phyloP scores from a whole-genome alignment of 1,140 invertebrate genomes.

The Globodera ellingtonae region DNA sequence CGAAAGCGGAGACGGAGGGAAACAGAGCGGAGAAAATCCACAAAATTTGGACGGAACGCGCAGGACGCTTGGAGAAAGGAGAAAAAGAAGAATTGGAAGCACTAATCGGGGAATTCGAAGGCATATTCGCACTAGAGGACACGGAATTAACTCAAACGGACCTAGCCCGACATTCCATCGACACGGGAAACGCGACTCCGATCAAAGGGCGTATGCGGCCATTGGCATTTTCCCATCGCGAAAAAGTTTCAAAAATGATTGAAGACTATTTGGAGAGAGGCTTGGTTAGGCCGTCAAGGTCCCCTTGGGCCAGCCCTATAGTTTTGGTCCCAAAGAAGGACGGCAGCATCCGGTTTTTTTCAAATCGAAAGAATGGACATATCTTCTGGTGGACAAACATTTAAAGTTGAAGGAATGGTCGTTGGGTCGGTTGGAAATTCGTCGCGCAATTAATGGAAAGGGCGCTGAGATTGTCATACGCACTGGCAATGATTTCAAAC shows the following conservation, averaged over 20 bases:
- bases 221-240: conserved; percentile 11
- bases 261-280: conserved; percentile 22
- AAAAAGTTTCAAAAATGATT: conserved; percentile 22
- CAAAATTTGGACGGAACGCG: neutral
- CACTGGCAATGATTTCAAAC: no score
- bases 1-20: no score
- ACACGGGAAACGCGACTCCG: neutral
- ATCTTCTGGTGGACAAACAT: no score
- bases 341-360: conserved; percentile 65
- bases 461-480: no score
- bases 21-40: neutral
- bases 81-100: neutral
- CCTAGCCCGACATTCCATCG: neutral
- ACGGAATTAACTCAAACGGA: conserved; percentile 7
- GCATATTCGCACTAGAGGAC: conserved; percentile 5
- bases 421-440: no score
- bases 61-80: neutral
- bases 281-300: no score
- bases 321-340: conserved; percentile 70
- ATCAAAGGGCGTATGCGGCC: neutral
- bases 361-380: no score
- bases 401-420: no score
- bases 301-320: conserved; percentile 55
- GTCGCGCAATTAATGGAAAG: no score
- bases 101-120: neutral